phyloP scores from a whole-genome alignment of 1,140 invertebrate genomes.

The Bombus huntii region DNA sequence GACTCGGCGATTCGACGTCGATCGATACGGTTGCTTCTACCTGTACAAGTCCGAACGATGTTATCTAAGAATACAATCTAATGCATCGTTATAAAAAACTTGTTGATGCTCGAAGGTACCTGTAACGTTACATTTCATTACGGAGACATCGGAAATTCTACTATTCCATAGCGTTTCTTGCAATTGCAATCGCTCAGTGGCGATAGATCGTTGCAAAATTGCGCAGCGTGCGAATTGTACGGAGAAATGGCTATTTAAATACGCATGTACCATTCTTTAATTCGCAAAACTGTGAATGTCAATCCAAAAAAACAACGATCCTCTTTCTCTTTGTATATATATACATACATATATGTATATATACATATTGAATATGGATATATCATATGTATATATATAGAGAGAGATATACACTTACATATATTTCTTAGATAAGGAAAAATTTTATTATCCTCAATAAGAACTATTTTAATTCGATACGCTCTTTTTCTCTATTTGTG shows the following conservation, averaged over 20 bases:
- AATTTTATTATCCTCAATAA: slow-evolving; percentile 42
- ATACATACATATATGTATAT: neutral
- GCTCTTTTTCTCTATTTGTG: slow-evolving; percentile 57
- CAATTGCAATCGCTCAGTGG: neutral
- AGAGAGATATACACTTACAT: neutral
- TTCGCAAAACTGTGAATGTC: slow-evolving; percentile 42
- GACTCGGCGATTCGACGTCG: neutral
- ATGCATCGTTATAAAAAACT: slow-evolving; percentile 23
- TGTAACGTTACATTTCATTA: slow-evolving; percentile 31
- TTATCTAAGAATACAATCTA: neutral
- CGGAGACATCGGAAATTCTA: slow-evolving; percentile 14
- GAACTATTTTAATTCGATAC: slow-evolving; percentile 51
- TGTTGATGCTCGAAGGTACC: slow-evolving; percentile 41
- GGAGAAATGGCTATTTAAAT: neutral
- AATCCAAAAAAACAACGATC: slow-evolving; percentile 54
- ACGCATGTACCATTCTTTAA: slow-evolving; percentile 6
- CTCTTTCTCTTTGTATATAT: slow-evolving; percentile 21
- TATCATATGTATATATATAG: neutral
- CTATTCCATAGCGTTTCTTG: neutral
- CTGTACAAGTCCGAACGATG: neutral
- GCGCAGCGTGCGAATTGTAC: neutral
- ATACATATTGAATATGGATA: neutral
- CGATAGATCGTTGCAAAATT: neutral
- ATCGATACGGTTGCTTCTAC: neutral
- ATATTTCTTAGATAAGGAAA: slow-evolving; percentile 29